Percentiles rank a stretch among this genome's conserved stretches.
Conservation (phyloP, 2,113 vertebrate species). For the Dendrocopos noguchii region DNA sequence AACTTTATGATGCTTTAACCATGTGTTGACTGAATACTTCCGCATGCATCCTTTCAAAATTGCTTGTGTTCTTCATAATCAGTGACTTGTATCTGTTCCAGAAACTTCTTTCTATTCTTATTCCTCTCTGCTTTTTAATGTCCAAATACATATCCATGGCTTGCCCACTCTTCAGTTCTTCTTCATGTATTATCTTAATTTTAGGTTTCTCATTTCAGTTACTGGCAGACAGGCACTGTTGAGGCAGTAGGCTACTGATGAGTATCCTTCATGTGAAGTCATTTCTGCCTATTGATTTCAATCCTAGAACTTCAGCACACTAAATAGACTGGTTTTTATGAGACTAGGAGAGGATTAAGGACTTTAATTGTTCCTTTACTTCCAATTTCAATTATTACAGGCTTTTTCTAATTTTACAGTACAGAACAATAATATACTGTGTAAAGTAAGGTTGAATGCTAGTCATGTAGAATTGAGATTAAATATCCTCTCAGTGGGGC, state of each 20-base stretch:
- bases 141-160: background rate
- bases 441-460: background rate
- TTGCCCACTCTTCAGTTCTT: background rate
- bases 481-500: background rate
- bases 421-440: background rate
- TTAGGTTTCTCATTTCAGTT: background rate
- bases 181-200: background rate
- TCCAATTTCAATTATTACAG: background rate
- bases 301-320: background rate
- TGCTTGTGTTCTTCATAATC: background rate
- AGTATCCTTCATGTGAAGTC: background rate
- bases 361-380: background rate
- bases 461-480: background rate
- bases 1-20: background rate
- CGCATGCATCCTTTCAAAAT: background rate
- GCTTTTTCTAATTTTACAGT: background rate
- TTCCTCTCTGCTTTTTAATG: background rate
- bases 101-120: background rate
- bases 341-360: background rate
- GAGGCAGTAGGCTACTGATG: background rate
- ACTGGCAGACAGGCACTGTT: background rate
- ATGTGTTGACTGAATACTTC: background rate
- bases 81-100: background rate
- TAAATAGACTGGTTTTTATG: background rate
- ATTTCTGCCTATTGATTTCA: background rate